These are phyloP conservation scores for Sinocyclocheilus maitianheensis DNA, from an alignment of 2,113 vertebrate genomes.

Conservation along the genomic window DNA sequence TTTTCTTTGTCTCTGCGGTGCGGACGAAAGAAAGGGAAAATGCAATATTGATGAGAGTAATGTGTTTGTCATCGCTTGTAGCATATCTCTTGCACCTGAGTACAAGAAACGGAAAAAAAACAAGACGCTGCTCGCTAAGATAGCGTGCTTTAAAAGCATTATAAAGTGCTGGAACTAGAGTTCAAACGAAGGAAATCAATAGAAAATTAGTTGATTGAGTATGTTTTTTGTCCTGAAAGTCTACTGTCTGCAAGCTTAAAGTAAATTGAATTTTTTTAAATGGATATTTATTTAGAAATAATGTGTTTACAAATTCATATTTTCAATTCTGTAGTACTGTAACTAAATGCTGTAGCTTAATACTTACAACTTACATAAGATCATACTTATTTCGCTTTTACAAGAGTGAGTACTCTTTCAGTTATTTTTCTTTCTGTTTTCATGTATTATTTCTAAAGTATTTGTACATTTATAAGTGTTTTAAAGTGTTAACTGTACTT, in stretches of 20 bases:
- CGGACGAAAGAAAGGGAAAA: constrained; percentile 69
- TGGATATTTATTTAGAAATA: background rate
- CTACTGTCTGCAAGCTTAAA: background rate
- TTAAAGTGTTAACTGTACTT: background rate
- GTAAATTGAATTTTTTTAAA: background rate
- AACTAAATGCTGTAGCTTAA: background rate
- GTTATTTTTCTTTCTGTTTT: no score
- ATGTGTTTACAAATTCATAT: background rate
- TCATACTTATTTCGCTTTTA: background rate
- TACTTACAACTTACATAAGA: background rate
- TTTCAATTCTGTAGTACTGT: background rate
- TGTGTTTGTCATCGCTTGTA: constrained; percentile 83
- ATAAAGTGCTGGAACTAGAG: background rate
- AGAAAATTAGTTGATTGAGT: background rate
- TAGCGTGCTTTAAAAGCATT: background rate
- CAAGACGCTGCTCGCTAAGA: background rate
- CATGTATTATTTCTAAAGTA: no score
- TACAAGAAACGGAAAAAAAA: constrained; percentile 20
- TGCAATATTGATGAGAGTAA: constrained; percentile 92
- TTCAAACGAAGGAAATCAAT: background rate
- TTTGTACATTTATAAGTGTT: background rate
- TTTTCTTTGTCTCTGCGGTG: constrained; percentile 57
- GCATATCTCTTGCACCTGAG: constrained; percentile 65
- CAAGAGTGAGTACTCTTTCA: no score
- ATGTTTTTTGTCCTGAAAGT: background rate